Evolutionary conservation across 2,113 vertebrate genomes (phyloP), one percentile per base, ranked within the genome.

Genomic region (Euleptes europaea): DNA sequence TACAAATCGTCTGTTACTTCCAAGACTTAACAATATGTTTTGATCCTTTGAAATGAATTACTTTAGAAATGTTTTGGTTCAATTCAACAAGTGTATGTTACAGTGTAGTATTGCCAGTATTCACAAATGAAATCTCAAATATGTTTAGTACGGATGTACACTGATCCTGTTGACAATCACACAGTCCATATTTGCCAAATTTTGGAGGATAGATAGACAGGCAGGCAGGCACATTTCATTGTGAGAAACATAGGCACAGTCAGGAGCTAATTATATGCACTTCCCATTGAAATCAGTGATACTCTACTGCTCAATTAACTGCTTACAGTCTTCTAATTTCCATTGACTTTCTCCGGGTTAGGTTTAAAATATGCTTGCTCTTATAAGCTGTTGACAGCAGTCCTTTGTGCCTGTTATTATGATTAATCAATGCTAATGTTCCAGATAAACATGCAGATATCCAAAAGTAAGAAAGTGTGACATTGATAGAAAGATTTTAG

Each of bases 351-450:
- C 51, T 54, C 4, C 5, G 57, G 23, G 23, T 60, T 60, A 60
- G 23, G 57, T 60, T 60, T 60, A 60, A 60, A 60, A 60, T 60
- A 60, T 60, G 21, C 15, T 23, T 60, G 23, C 6, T 60, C 51
- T 60, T 26, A 60, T 60, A 23, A 60, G 26, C 19, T 60, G 23
- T 60, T 57, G 54, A 19, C 54, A 57, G 54, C 54, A 17, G 19
- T 17, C 5, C 54, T 57, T 60, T 60, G 5, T 60, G 57, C 26
- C 57, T 60, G 4, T 60, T 60, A 60, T 60, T 51, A 80, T 77
- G n/a, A n/a, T n/a, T 5, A 2, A 89, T 92, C 83, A 86, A 73
- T 88, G 78, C 47, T 90, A 91, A 51, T 26, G 19, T 19, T 19
- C 74, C 38, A 65, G 87, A n/a, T 84, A 82, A 83, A 44, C 0